Evolutionary conservation across 2,888 invertebrate genomes (phyloP).

Genomic region (Molanna angustata): DNA sequence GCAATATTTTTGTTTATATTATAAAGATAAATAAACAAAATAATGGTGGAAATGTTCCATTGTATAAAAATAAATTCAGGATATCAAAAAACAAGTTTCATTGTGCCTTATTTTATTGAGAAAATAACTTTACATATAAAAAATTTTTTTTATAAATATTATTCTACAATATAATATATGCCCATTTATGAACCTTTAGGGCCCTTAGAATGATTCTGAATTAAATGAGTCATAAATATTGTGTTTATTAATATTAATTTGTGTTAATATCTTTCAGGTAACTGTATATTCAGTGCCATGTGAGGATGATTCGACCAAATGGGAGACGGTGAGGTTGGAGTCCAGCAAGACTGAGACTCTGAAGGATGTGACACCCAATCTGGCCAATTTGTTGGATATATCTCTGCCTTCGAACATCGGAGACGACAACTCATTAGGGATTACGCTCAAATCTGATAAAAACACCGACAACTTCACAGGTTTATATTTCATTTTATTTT

Average conservation of each 20-base stretch:
- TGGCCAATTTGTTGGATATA: slow-evolving; percentile 33
- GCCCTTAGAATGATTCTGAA: too few relatives aligned
- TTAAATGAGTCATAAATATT: not conserved
- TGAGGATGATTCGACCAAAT: not conserved
- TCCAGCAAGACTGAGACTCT: not conserved
- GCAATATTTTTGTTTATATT: too few relatives aligned
- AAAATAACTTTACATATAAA: too few relatives aligned
- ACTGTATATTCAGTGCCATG: not conserved
- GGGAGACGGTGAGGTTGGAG: slow-evolving; percentile 2
- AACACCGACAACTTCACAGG: slow-evolving; percentile 38
- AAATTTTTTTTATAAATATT: too few relatives aligned
- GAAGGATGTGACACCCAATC: slow-evolving; percentile 17
- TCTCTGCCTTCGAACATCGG: slow-evolving; percentile 27
- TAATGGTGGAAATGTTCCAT: too few relatives aligned
- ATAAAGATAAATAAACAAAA: too few relatives aligned
- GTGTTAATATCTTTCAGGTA: not conserved
- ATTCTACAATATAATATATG: too few relatives aligned
- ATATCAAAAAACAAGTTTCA: too few relatives aligned
- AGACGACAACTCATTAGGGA: slow-evolving; percentile 36
- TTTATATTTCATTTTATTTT: too few relatives aligned
- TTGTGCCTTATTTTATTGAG: too few relatives aligned
- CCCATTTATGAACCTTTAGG: too few relatives aligned
- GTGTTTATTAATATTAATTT: not conserved
- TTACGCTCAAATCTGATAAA: slow-evolving; percentile 30
- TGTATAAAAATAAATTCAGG: too few relatives aligned